These are phyloP conservation scores for Leptestheria dahalacensis DNA, from an alignment of 1,140 invertebrate genomes.

Conservation along the genomic window DNA sequence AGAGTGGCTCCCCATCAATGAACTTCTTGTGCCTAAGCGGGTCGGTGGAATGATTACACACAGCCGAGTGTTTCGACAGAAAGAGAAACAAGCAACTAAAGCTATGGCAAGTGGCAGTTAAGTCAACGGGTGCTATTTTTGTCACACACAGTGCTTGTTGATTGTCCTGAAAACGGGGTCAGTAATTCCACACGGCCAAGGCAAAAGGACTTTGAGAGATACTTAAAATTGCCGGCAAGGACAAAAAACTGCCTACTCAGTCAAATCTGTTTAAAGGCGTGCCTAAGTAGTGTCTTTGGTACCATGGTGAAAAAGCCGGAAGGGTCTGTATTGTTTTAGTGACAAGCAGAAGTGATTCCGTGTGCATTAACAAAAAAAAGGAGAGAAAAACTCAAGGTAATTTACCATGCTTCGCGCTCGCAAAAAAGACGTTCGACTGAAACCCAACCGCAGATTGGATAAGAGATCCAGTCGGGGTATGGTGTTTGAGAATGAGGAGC, in stretches of 20 bases:
- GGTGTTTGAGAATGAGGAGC: conserved; percentile 67
- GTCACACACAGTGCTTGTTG: background rate
- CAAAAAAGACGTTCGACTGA: conserved; percentile 50
- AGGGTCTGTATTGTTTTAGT: too few species aligned
- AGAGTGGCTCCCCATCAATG: too few species aligned
- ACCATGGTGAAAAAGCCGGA: too few species aligned
- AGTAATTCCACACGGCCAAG: background rate
- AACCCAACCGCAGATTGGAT: conserved; percentile 45
- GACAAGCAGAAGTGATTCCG: too few species aligned
- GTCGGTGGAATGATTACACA: background rate
- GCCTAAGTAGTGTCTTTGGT: too few species aligned
- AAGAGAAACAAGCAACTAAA: background rate
- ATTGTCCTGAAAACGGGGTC: background rate
- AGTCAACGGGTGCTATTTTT: background rate
- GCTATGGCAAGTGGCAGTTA: background rate
- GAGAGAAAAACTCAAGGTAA: background rate
- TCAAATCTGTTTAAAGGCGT: too few species aligned
- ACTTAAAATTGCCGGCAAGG: too few species aligned
- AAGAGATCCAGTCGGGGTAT: conserved; percentile 25
- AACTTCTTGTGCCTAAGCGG: too few species aligned
- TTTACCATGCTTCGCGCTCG: conserved; percentile 44
- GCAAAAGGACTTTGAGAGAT: too few species aligned
- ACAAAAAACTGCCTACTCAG: background rate
- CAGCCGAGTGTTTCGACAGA: background rate
- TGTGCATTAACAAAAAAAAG: background rate